A percentile compares a stretch with the other conserved stretches of the same genome.
These are phyloP conservation scores for Ceriagrion tenellum DNA, from an alignment of 2,888 invertebrate species.

Conservation along the genomic window DNA sequence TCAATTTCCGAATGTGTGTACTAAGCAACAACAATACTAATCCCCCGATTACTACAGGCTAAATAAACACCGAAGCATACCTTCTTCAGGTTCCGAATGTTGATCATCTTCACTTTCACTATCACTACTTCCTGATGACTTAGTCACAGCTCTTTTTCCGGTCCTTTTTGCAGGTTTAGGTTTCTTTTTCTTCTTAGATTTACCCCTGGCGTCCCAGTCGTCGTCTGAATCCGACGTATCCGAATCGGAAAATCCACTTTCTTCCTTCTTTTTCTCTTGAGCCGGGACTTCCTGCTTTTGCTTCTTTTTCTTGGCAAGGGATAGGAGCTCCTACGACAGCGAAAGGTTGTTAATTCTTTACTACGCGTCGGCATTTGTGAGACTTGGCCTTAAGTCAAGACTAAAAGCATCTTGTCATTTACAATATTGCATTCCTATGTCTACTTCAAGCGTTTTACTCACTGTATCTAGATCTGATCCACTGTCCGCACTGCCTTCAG, in stretches of 20 bases:
- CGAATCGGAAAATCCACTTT: constrained; percentile 74
- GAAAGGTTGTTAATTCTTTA: background rate
- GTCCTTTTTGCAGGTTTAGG: constrained; percentile 76
- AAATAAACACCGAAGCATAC: constrained; percentile 75
- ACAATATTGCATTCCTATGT: background rate
- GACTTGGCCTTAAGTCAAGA: constrained; percentile 52
- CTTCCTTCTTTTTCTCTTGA: constrained; percentile 71
- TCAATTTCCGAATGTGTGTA: too few relatives aligned
- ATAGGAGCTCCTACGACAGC: constrained; percentile 86
- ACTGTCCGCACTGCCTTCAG: constrained; percentile 86
- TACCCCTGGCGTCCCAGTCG: constrained; percentile 78
- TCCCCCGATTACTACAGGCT: background rate
- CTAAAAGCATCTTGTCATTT: constrained; percentile 32
- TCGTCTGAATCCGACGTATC: constrained; percentile 81
- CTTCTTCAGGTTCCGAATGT: constrained; percentile 90
- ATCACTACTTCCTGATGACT: constrained; percentile 76
- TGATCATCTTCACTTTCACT: constrained; percentile 76
- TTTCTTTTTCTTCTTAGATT: constrained; percentile 77
- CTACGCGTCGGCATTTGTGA: background rate
- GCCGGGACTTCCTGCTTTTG: constrained; percentile 78
- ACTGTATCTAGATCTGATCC: constrained; percentile 92
- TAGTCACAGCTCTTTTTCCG: constrained; percentile 75
- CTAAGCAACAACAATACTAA: too few relatives aligned
- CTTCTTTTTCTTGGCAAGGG: constrained; percentile 90
- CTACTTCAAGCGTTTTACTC: constrained; percentile 77